A percentile compares a stretch with the other conserved stretches of the same genome.
phyloP scores from a whole-genome alignment of 1,140 invertebrate genomes.

The Carposina sasakii region DNA sequence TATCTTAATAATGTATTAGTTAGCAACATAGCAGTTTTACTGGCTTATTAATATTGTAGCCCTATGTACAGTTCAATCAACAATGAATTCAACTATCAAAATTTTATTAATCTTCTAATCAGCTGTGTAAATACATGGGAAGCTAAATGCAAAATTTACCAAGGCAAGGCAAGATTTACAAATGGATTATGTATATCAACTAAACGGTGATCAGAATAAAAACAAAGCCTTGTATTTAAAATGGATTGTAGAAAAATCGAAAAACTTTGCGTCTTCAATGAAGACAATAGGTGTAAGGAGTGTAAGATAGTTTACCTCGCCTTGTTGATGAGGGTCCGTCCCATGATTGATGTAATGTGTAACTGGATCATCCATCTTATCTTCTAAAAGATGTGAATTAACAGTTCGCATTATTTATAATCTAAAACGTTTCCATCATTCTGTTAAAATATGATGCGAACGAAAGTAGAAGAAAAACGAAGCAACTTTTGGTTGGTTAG shows the following conservation, averaged over 20 bases:
- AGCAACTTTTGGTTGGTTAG: too few relatives aligned
- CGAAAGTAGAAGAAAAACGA: too few relatives aligned
- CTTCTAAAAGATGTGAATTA: slow-evolving; percentile 44
- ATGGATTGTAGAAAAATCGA: not conserved
- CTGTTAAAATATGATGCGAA: too few relatives aligned
- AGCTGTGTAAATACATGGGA: not conserved
- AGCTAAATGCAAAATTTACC: not conserved
- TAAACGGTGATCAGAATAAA: not conserved
- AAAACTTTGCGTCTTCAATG: not conserved
- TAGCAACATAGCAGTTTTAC: too few relatives aligned
- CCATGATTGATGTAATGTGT: slow-evolving; percentile 59
- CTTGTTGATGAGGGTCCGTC: slow-evolving; percentile 43
- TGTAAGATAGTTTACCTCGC: slow-evolving; percentile 30
- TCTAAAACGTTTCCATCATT: too few relatives aligned
- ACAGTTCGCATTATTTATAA: slow-evolving; percentile 53
- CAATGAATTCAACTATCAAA: not conserved
- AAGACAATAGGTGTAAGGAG: not conserved
- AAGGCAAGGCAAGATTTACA: not conserved
- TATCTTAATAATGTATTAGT: too few relatives aligned
- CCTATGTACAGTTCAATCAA: too few relatives aligned
- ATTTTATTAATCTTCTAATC: not conserved
- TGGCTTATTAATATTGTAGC: too few relatives aligned
- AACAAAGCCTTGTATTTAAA: not conserved
- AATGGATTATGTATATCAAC: not conserved
- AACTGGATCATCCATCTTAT: slow-evolving; percentile 59